A percentile compares a stretch with the other conserved stretches of the same genome.
phyloP scores from a whole-genome alignment of 2,888 invertebrate species.

The Pollenia amentaria region DNA sequence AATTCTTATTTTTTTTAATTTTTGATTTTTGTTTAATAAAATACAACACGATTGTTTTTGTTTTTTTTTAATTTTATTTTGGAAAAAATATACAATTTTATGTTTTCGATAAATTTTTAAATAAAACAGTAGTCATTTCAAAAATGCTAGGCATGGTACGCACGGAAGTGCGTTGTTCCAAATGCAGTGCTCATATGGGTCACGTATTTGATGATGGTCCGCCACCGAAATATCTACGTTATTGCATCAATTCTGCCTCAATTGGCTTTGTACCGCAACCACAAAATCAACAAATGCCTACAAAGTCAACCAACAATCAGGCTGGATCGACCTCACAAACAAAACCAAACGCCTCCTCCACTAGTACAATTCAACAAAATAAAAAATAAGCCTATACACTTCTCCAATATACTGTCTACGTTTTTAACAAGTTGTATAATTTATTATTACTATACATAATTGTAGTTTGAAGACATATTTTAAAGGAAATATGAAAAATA shows the following conservation, averaged over 20 bases:
- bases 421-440: constrained; percentile 33
- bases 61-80: constrained; percentile 68
- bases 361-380: constrained; percentile 63
- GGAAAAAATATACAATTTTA: constrained; percentile 69
- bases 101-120: constrained; percentile 75
- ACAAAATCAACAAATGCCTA: constrained; percentile 63
- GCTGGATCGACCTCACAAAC: constrained; percentile 64
- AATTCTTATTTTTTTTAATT: constrained; percentile 45
- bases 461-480: constrained; percentile 62
- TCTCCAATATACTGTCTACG: constrained; percentile 14
- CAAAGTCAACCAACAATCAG: constrained; percentile 65
- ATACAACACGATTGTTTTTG: constrained; percentile 19
- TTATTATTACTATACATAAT: constrained; percentile 40
- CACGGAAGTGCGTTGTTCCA: constrained; percentile 97
- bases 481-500: constrained; percentile 46
- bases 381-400: constrained; percentile 65
- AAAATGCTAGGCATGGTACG: constrained; percentile 93
- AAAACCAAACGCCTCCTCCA: constrained; percentile 65
- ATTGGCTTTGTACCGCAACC: constrained; percentile 82
- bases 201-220: constrained; percentile 99
- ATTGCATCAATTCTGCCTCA: constrained; percentile 97
- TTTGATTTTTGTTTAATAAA: constrained; percentile 38
- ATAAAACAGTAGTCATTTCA: constrained; percentile 86
- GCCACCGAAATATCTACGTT: constrained; percentile 95
- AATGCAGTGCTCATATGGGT: constrained; percentile 97